A percentile compares a stretch with the other conserved stretches of the same genome.
Conservation (phyloP, 2,113 vertebrate genomes). For the Alosa alosa region DNA sequence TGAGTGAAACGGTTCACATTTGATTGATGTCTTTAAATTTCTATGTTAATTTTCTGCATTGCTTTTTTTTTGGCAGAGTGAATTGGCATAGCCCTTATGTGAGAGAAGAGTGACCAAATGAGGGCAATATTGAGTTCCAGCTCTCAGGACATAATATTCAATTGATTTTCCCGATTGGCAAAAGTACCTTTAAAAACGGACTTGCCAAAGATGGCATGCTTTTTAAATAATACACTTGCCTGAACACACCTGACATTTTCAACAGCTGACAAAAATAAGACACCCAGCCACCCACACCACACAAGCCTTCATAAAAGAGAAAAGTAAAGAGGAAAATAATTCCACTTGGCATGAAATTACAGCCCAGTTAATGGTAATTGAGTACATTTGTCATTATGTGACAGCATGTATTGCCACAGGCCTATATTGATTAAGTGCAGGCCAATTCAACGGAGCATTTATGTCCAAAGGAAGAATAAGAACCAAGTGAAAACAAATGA, state of each 20-base stretch:
- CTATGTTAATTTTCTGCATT: neutral
- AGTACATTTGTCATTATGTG: neutral
- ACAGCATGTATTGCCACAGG: neutral
- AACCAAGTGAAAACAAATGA: neutral
- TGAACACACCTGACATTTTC: neutral
- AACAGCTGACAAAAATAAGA: neutral
- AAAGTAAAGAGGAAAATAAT: constrained; percentile 5
- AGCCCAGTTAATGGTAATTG: constrained; percentile 7
- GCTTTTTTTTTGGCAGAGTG: neutral
- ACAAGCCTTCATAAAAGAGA: neutral
- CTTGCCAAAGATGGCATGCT: neutral
- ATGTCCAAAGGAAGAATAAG: neutral
- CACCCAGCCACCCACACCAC: neutral
- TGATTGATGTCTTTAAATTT: neutral
- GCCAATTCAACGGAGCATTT: neutral
- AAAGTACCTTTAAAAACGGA: neutral
- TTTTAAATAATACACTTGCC: neutral
- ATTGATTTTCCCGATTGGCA: neutral
- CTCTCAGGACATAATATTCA: neutral
- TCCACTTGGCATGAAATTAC: constrained; percentile 6
- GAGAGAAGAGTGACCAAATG: neutral
- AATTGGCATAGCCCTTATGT: neutral
- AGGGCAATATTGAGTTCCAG: neutral
- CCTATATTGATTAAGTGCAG: neutral
- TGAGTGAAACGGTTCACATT: neutral